These are phyloP conservation scores for Plumapathes pennacea DNA, from an alignment of 92 coral and sea anemone species.

Conservation along the genomic window DNA sequence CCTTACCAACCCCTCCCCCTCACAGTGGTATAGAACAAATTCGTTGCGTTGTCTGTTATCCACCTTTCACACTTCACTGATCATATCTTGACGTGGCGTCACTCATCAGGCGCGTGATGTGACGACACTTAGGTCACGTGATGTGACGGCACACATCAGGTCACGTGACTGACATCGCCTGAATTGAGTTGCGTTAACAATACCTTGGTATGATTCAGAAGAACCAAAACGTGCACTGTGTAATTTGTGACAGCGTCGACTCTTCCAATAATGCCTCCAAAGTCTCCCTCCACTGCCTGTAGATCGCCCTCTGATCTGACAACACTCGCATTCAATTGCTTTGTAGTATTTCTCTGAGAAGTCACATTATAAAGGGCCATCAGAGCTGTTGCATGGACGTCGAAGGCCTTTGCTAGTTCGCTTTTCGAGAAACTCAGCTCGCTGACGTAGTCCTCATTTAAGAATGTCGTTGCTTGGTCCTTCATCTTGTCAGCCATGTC, in stretches of 20 bases:
- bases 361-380: conserved; percentile 39
- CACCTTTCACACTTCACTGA: no score
- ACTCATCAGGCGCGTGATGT: no score
- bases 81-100: no score
- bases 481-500: conserved; percentile 31
- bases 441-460: conserved; percentile 10
- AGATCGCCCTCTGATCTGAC: conserved; percentile 9
- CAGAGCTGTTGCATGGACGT: conserved; percentile 30
- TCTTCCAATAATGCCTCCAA: background rate
- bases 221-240: conserved; percentile 13
- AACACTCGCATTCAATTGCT: conserved; percentile 33
- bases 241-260: conserved; percentile 12
- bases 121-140: no score
- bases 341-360: conserved; percentile 29
- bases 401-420: conserved; percentile 17
- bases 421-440: conserved; percentile 33
- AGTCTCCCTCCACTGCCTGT: conserved; percentile 14
- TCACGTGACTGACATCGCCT: background rate
- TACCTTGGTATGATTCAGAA: conserved; percentile 71
- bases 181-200: background rate
- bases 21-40: no score
- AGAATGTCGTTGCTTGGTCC: conserved; percentile 24
- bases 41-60: no score
- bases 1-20: no score
- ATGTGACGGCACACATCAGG: conserved; percentile 2